Conservation (phyloP, 1,140 invertebrate species). For the Phthorimaea operculella region DNA sequence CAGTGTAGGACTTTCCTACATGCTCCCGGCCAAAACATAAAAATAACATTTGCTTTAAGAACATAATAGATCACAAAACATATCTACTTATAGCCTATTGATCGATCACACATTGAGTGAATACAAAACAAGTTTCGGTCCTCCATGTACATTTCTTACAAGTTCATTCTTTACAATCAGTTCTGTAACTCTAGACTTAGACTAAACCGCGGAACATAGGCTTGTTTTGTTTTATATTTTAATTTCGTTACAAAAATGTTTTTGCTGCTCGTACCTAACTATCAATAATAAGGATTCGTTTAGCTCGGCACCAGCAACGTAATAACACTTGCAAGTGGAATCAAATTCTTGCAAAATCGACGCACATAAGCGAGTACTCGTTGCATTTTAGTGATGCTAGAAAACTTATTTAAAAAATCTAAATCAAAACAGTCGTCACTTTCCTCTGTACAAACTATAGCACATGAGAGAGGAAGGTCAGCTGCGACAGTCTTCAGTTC, state of each 20-base stretch:
- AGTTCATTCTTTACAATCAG: slow-evolving; percentile 26
- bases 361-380: slow-evolving; percentile 11
- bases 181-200: slow-evolving; percentile 19
- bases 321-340: not conserved
- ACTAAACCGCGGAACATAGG: slow-evolving; percentile 11
- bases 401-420: slow-evolving; percentile 9
- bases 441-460: not conserved
- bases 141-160: slow-evolving; percentile 21
- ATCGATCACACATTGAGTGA: too few relatives aligned
- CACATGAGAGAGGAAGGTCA: not conserved
- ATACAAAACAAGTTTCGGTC: slow-evolving; percentile 19
- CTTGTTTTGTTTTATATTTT: slow-evolving; percentile 7
- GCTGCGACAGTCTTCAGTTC: not conserved
- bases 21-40: too few relatives aligned
- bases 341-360: slow-evolving; percentile 3
- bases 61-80: too few relatives aligned
- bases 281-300: slow-evolving; percentile 8
- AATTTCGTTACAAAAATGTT: slow-evolving; percentile 11
- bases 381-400: slow-evolving; percentile 11
- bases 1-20: too few relatives aligned
- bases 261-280: slow-evolving; percentile 13
- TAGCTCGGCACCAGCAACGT: slow-evolving; percentile 3
- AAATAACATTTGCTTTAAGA: too few relatives aligned
- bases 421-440: not conserved
- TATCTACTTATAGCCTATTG: too few relatives aligned